phyloP scores from a whole-genome alignment of 1,140 invertebrate species.

The Drosophila pseudoobscura region DNA sequence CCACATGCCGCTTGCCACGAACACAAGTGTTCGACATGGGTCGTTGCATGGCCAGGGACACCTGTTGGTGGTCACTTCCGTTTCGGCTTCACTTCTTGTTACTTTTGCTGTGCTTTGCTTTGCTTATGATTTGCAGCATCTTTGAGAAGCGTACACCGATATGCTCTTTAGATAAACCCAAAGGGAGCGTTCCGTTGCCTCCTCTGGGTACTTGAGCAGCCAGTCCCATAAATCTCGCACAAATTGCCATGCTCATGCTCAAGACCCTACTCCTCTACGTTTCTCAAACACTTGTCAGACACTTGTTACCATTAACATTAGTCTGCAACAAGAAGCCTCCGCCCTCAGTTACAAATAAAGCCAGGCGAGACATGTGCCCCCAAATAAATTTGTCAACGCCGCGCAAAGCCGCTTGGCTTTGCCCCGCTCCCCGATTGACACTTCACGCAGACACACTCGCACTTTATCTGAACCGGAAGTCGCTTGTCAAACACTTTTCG shows the following conservation, averaged over 20 bases:
- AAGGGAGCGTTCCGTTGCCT: neutral
- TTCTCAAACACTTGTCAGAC: conserved; percentile 45
- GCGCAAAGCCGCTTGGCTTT: conserved; percentile 1
- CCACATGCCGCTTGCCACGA: conserved; percentile 25
- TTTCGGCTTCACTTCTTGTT: conserved; percentile 49
- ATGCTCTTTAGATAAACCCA: conserved; percentile 73
- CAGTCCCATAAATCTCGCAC: conserved; percentile 62
- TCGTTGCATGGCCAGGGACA: conserved; percentile 20
- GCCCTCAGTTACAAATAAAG: conserved; percentile 6
- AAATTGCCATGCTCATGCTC: conserved; percentile 44
- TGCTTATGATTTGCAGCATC: conserved; percentile 58
- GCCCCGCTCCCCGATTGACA: conserved; percentile 41
- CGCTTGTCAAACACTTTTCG: conserved; percentile 46
- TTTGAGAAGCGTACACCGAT: conserved; percentile 55
- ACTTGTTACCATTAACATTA: conserved; percentile 59
- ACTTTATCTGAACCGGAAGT: conserved; percentile 60
- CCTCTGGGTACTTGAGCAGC: conserved; percentile 6
- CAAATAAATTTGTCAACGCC: conserved; percentile 27
- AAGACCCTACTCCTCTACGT: neutral
- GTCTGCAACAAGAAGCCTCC: conserved; percentile 31
- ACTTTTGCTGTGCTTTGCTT: neutral
- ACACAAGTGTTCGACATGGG: neutral
- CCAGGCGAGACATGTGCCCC: conserved; percentile 26
- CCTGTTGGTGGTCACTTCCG: conserved; percentile 62
- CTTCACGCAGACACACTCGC: conserved; percentile 4